Base-by-base conservation (phyloP, 1,140 invertebrate species). In the Hyposmocoma kahamanoa region DNA sequence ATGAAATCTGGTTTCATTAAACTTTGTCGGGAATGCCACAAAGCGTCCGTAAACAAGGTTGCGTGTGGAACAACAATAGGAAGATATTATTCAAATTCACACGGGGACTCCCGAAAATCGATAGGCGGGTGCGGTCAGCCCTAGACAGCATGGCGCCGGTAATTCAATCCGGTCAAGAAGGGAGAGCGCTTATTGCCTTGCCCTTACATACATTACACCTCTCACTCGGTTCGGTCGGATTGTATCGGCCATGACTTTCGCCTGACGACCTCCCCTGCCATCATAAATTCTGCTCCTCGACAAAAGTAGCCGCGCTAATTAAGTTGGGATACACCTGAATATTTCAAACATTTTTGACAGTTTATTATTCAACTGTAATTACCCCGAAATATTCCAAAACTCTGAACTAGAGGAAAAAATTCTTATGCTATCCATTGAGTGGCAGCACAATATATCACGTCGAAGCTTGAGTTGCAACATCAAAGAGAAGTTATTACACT, bases 121-220 rank as follows among this genome's bases (percentile, higher is more conserved):
- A 26, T 26, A 36, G 15, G 24, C 55, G 55, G 61, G 56, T 59
- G 59, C 61, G 64, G 65, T 59, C 64, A 72, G 42, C 68, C 50
- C 71, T 70, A 78, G 67, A 77, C 70, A 38, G 66, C 62, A 57
- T 61, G 66, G 62, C 66, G 68, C 65, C 69, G 45, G 56, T 62
- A 62, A 66, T 60, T 56, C 62, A 66, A 73, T 67, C 71, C 69
- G 66, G 62, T 66, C 72, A 73, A 75, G 59, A 65, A 69, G 61
- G 50, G 62, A 73, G 59, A 41, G 42, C 59, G 60, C 53, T 68
- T 66, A 72, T 62, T 63, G 62, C 57, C 39, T 57, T 30, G 53
- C 58, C 56, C 59, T 59, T 59, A 59, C 66, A 69, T 69, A 70
- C 59, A 67, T 77, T 67, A 70, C 55, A 57, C 50, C 59, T 70